Conservation (phyloP, 1,140 invertebrate species). For the Lerema accius region DNA sequence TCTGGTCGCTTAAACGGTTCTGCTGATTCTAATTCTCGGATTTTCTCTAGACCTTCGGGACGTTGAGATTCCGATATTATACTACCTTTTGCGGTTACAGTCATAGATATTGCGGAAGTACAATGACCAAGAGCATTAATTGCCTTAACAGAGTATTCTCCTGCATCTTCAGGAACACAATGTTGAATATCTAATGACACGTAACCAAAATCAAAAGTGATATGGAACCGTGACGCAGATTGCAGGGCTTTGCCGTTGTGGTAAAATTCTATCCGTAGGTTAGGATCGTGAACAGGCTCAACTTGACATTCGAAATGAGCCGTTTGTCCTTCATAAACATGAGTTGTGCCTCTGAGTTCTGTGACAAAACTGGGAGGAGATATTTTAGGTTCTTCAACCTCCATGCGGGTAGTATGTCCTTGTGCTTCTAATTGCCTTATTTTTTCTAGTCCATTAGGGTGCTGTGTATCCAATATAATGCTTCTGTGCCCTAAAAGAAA, state of each 20-base stretch:
- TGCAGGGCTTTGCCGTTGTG: constrained; percentile 94
- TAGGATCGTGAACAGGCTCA: constrained; percentile 95
- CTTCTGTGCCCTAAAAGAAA: constrained; percentile 86
- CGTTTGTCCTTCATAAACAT: constrained; percentile 92
- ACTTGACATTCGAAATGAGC: constrained; percentile 96
- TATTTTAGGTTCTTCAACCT: constrained; percentile 91
- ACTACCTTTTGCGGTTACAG: constrained; percentile 92
- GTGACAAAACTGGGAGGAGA: constrained; percentile 92
- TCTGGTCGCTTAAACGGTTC: constrained; percentile 91
- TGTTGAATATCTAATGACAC: constrained; percentile 96
- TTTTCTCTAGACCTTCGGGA: constrained; percentile 97
- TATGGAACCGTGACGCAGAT: constrained; percentile 94
- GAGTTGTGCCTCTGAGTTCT: constrained; percentile 91
- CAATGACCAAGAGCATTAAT: constrained; percentile 95
- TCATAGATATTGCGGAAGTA: constrained; percentile 90
- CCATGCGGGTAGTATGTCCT: constrained; percentile 89
- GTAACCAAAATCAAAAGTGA: constrained; percentile 97
- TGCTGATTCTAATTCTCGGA: constrained; percentile 94
- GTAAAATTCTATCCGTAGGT: constrained; percentile 94
- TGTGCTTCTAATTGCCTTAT: constrained; percentile 94
- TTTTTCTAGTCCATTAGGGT: constrained; percentile 96
- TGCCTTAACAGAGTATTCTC: constrained; percentile 95
- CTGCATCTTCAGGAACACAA: constrained; percentile 95
- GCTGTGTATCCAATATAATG: constrained; percentile 95
- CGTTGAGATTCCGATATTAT: constrained; percentile 97